Percentiles rank a stretch among this genome's conserved stretches.
phyloP scores from a whole-genome alignment of 1,140 invertebrate genomes.

The Lineus longissimus region DNA sequence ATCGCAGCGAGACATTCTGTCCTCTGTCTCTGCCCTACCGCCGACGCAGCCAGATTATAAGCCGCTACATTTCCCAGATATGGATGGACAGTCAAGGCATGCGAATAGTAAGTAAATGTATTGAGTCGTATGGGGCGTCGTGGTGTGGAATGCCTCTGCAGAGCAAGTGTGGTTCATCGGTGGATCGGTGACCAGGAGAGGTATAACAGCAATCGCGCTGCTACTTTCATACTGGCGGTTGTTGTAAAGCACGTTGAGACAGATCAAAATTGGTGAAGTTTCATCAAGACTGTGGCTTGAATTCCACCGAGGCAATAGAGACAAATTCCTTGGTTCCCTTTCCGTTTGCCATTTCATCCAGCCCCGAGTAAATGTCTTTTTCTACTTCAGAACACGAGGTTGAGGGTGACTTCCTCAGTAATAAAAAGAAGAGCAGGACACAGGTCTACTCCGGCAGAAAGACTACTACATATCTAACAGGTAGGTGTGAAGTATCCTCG shows the following conservation, averaged over 20 bases:
- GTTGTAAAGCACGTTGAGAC: not conserved
- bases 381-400: conserved; percentile 16
- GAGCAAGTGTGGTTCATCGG: no score
- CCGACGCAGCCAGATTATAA: not conserved
- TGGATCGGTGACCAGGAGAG: not conserved
- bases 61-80: not conserved
- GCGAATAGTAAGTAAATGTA: not conserved
- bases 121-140: not conserved
- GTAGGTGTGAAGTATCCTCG: no score
- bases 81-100: not conserved
- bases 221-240: not conserved
- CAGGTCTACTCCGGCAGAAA: conserved; percentile 52
- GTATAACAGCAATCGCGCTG: not conserved
- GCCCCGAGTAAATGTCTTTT: not conserved
- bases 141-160: not conserved
- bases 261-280: not conserved
- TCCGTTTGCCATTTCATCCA: not conserved
- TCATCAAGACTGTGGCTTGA: not conserved
- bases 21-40: not conserved
- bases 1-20: not conserved
- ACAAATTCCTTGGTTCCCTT: not conserved
- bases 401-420: conserved; percentile 57
- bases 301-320: not conserved
- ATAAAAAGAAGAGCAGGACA: conserved; percentile 77
- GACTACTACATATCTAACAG: conserved; percentile 27